Base-by-base conservation (phyloP, 2,113 vertebrate species). In the Phaethon lepturus region DNA sequence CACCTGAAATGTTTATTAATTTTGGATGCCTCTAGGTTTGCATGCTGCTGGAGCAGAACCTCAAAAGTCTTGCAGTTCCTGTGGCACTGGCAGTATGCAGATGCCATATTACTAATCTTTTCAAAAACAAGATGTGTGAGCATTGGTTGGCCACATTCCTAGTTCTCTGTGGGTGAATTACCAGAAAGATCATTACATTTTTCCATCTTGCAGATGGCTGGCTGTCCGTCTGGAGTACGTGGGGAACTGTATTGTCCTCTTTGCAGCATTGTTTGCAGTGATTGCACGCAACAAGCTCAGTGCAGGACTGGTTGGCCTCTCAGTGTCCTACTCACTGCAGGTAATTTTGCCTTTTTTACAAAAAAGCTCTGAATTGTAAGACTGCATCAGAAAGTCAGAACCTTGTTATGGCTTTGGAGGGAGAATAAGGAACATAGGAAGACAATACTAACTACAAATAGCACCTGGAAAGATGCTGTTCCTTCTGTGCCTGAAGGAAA, bases 271-370 rank as follows among this genome's bases (percentile, higher is more conserved):
- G 56, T 99, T 99, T 31, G 98, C 99, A 0, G 99, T 99, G 73
- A 98, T 99, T 3, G 98, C 98, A 67, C 98, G 99, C 92, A 94
- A 98, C 53, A 99, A 86, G 18, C 98, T 99, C 53, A 99, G 99
- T 0, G 98, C 99, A 0, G 99, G 99, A 26, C 90, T 99, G 62
- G 98, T 99, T 95, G 99, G 99, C 6, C 98, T 99, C 81, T 99
- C 99, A 0, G 98, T 99, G 80, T 99, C 99, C 11, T 99, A 99
- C 40, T 99, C 99, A 0, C 95, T 99, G 33, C 99, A 99, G 99
- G 99, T 99, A 95, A 96, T 42, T 53, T 15, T 42, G 63, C 20
- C 11, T 52, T 10, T 31, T 38, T 38, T 38, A 38, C 38, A 38
- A 38, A 55, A 12, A 79, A 6, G 5, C 31, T 89, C 75, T 44